A percentile compares a stretch with the other conserved stretches of the same genome.
phyloP scores from a whole-genome alignment of 2,888 invertebrate genomes.

The Cephus rjabovi region DNA sequence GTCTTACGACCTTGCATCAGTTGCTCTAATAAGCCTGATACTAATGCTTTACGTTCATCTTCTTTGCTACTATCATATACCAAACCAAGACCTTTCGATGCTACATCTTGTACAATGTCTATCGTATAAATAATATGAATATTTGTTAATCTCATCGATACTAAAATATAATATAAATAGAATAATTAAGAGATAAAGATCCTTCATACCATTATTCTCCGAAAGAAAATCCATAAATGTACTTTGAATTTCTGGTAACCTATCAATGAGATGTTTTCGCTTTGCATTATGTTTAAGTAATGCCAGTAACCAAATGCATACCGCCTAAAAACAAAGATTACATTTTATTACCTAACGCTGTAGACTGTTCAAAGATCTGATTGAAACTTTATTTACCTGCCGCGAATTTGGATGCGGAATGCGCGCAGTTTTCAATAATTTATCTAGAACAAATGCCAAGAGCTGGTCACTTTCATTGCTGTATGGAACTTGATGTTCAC shows the following conservation, averaged over 20 bases:
- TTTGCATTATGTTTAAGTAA: slow-evolving; percentile 84
- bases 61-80: slow-evolving; percentile 86
- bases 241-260: slow-evolving; percentile 78
- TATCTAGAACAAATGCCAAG: slow-evolving; percentile 77
- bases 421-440: slow-evolving; percentile 76
- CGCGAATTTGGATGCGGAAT: slow-evolving; percentile 86
- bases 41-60: slow-evolving; percentile 77
- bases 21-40: slow-evolving; percentile 84
- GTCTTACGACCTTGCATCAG: slow-evolving; percentile 82
- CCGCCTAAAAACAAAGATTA: slow-evolving; percentile 71
- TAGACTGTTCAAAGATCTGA: not conserved
- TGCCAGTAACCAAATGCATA: slow-evolving; percentile 89
- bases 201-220: slow-evolving; percentile 83
- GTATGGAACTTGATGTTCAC: slow-evolving; percentile 66
- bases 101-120: slow-evolving; percentile 95
- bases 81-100: slow-evolving; percentile 89
- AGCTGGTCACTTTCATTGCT: slow-evolving; percentile 72
- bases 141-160: slow-evolving; percentile 4
- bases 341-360: slow-evolving; percentile 20
- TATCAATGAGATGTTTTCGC: slow-evolving; percentile 75
- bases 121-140: slow-evolving; percentile 9
- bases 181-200: not conserved
- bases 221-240: slow-evolving; percentile 89
- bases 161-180: slow-evolving; percentile 7
- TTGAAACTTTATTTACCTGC: slow-evolving; percentile 69